These are phyloP conservation scores for Columba janthina DNA, from an alignment of 2,113 vertebrate species.

Conservation along the genomic window DNA sequence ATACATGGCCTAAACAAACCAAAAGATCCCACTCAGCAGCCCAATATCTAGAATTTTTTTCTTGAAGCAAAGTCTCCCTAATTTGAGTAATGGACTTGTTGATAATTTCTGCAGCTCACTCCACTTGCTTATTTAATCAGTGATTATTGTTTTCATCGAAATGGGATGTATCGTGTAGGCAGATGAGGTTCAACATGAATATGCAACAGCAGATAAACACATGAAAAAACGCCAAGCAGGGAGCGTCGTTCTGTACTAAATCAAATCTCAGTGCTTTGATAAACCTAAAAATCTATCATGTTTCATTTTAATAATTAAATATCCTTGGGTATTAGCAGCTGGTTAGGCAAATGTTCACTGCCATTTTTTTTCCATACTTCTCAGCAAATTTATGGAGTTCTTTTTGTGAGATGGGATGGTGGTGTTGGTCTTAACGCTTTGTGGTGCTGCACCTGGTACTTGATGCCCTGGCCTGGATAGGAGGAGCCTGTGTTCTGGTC, in stretches of 20 bases:
- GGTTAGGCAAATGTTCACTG: background rate
- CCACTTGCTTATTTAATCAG: constrained; percentile 58
- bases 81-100: constrained; percentile 50
- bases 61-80: constrained; percentile 7
- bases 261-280: constrained; percentile 47
- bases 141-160: constrained; percentile 67
- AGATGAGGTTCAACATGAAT: constrained; percentile 56
- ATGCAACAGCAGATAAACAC: constrained; percentile 12
- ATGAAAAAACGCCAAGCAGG: background rate
- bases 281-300: constrained; percentile 41
- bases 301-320: constrained; percentile 58
- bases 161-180: constrained; percentile 17
- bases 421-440: background rate
- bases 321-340: constrained; percentile 37
- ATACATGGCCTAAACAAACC: background rate
- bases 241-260: background rate
- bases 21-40: background rate
- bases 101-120: constrained; percentile 37
- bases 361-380: background rate
- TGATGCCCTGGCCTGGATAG: fast-evolving
- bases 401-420: background rate
- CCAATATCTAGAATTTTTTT: background rate
- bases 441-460: background rate
- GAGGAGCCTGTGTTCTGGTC: background rate
- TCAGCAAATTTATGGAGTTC: background rate